phyloP scores from a whole-genome alignment of 1,140 invertebrate genomes.

The Marisa cornuarietis region DNA sequence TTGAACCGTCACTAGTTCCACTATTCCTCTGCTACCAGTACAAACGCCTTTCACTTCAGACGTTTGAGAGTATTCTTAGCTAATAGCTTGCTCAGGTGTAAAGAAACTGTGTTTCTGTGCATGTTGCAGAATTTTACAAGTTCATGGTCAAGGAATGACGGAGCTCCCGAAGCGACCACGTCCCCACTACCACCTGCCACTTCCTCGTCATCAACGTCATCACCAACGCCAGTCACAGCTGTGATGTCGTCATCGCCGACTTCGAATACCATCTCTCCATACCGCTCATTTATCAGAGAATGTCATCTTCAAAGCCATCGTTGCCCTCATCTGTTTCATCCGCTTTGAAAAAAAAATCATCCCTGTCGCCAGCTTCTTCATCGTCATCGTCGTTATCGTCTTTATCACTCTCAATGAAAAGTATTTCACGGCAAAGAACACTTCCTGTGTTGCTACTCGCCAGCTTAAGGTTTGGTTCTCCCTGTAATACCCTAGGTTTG shows the following conservation, averaged over 20 bases:
- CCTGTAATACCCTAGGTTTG: not conserved
- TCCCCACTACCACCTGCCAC: not conserved
- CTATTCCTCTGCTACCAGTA: no score
- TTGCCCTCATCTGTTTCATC: no score
- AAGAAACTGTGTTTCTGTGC: conserved; percentile 1
- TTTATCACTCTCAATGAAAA: not conserved
- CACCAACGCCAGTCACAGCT: no score
- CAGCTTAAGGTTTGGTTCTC: not conserved
- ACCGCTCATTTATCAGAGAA: no score
- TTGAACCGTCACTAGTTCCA: no score
- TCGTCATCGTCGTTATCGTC: conserved; percentile 10
- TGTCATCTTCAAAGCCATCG: no score
- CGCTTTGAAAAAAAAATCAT: no score
- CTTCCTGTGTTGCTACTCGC: not conserved
- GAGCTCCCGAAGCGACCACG: not conserved
- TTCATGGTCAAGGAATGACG: conserved; percentile 22
- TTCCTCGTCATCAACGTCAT: not conserved
- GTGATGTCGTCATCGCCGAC: conserved; percentile 1
- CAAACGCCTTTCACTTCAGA: no score
- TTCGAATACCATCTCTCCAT: not conserved
- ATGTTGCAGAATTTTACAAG: conserved; percentile 20
- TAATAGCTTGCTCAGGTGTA: no score
- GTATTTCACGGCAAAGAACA: no score
- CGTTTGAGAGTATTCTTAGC: no score
- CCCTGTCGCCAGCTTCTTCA: not conserved